Conservation (phyloP, 2,797 vertebrate genomes). For the Spea hammondii region DNA sequence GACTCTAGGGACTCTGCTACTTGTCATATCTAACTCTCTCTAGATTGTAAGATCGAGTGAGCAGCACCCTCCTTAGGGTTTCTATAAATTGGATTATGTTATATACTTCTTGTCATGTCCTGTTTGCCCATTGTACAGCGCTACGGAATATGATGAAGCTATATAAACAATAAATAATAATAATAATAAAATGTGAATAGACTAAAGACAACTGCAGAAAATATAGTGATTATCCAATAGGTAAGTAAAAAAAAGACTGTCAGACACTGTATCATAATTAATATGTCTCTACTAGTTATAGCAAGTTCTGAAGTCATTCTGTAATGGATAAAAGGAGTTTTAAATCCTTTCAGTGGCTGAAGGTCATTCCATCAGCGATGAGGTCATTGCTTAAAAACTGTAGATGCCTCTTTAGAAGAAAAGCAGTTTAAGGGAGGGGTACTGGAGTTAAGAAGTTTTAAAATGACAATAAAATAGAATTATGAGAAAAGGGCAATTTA, state of each 20-base stretch:
- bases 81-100: too few relatives aligned
- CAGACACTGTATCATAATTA: conserved; percentile 33
- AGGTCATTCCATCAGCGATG: conserved; percentile 45
- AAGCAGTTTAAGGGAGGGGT: conserved; percentile 18
- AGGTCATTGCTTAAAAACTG: conserved; percentile 25
- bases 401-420: conserved; percentile 20
- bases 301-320: conserved; percentile 40
- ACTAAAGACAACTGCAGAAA: background rate
- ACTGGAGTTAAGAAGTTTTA: conserved; percentile 12
- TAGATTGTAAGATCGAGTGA: too few relatives aligned
- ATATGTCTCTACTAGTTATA: conserved; percentile 45
- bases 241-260: conserved; percentile 10
- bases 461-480: conserved; percentile 7
- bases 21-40: too few relatives aligned
- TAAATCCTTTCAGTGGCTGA: conserved; percentile 39
- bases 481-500: conserved; percentile 11
- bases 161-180: too few relatives aligned
- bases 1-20: too few relatives aligned
- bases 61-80: too few relatives aligned
- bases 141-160: too few relatives aligned
- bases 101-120: too few relatives aligned
- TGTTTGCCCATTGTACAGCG: too few relatives aligned
- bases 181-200: too few relatives aligned
- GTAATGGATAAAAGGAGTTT: conserved; percentile 37
- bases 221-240: conserved; percentile 25